Evolutionary conservation across 2,113 vertebrate species (phyloP).

Genomic region (Hippocampus comes): DNA sequence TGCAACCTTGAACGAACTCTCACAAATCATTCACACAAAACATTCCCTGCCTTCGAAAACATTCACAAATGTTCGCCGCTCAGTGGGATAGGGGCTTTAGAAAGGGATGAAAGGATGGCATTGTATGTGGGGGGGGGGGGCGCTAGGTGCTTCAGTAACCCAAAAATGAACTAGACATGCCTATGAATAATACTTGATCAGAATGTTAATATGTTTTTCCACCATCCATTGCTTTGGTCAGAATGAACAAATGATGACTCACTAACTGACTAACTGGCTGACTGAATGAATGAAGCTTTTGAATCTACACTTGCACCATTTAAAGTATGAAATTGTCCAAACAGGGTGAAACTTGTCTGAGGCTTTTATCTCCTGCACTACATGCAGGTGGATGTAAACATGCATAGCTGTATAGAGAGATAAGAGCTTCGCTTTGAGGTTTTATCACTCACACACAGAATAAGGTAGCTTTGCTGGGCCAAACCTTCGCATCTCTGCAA

Average conservation of each 20-base stretch:
- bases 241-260: too few species aligned
- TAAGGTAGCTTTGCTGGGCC: constrained; percentile 46
- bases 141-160: too few species aligned
- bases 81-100: too few species aligned
- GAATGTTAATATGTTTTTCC: neutral
- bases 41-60: too few species aligned
- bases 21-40: too few species aligned
- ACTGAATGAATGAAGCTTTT: neutral
- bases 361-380: constrained; percentile 64
- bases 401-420: constrained; percentile 54
- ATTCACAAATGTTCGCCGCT: too few species aligned
- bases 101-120: too few species aligned
- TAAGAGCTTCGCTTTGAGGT: constrained; percentile 67
- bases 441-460: constrained; percentile 63
- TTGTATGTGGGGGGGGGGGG: too few species aligned
- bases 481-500: constrained; percentile 51
- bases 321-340: constrained; percentile 39
- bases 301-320: neutral
- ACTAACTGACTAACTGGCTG: neutral
- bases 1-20: too few species aligned
- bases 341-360: constrained; percentile 63
- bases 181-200: too few species aligned
- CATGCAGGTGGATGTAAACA: constrained; percentile 71
- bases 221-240: neutral
- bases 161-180: too few species aligned